Base-by-base conservation (phyloP, 2,888 invertebrate genomes). In the Macrosoma leucophasiata region DNA sequence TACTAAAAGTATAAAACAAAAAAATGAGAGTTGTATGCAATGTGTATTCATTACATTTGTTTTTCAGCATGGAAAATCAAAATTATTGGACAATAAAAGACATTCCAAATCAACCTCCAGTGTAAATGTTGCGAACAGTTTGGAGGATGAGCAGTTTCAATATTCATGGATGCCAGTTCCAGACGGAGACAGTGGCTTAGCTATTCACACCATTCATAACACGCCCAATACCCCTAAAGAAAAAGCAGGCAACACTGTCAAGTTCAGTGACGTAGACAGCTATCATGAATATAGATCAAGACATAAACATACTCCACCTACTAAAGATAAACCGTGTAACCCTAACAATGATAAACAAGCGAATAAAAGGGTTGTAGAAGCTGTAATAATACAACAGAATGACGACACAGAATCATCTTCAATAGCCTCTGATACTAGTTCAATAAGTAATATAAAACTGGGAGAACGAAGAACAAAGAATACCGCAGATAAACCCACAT, bases 101-200 rank as follows among this genome's bases (percentile, higher is more conserved):
- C n/a, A n/a, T n/a, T n/a, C n/a, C n/a, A n/a, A n/a, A n/a, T n/a
- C n/a, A n/a, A n/a, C n/a, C n/a, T n/a, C n/a, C n/a, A n/a, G n/a
- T n/a, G n/a, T n/a, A n/a, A n/a, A n/a, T n/a, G n/a, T n/a, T n/a
- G n/a, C n/a, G n/a, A n/a, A n/a, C n/a, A n/a, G n/a, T n/a, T n/a
- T n/a, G n/a, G n/a, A n/a, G n/a, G n/a, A n/a, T n/a, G n/a, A n/a
- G n/a, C 68, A 76, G 38, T 65, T 72, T 24, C 66, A 77, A 43
- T 84, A 82, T 41, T 78, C 82, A 5, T 84, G 82, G 82, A 73
- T 82, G 76, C 82, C 82, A 3, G 75, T 81, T 1, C 84, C 82
- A 0, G 82, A 82, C n/a, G 56, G 69, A 26, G 79, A 81, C 30
- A 56, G 58, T 2, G 72, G 61, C 29, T 60, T 79, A 1, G 73